A percentile compares a stretch with the other conserved stretches of the same genome.
Conservation (phyloP, 2,113 vertebrate species). For the Taxidea taxus region DNA sequence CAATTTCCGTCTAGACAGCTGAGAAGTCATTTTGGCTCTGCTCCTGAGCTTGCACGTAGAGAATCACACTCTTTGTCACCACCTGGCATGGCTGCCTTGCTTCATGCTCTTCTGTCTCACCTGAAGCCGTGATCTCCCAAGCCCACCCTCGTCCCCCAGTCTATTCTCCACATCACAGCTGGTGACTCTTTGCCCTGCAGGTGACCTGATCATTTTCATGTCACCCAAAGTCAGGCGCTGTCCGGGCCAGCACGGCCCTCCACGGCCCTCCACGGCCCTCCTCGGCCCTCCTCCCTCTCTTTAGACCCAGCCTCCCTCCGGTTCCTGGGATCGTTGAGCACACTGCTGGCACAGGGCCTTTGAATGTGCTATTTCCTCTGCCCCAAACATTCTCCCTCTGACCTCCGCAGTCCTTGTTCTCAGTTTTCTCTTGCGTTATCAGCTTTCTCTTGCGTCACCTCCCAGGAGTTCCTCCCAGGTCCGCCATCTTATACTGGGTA, state of each 20-base stretch:
- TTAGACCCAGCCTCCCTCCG: background rate
- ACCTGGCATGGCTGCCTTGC: background rate
- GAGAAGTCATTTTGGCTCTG: background rate
- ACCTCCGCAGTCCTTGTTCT: background rate
- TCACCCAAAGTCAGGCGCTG: background rate
- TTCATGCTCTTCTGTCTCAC: background rate
- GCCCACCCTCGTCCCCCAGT: background rate
- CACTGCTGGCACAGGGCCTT: background rate
- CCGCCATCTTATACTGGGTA: fast-evolving
- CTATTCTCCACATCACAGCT: background rate
- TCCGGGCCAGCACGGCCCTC: background rate
- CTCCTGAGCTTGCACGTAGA: background rate
- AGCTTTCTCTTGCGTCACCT: background rate
- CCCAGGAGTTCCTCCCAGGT: background rate
- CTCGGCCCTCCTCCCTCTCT: background rate
- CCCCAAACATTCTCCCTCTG: background rate
- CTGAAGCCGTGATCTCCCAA: fast-evolving
- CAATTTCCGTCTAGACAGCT: background rate
- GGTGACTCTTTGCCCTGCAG: background rate
- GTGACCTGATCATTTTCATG: fast-evolving
- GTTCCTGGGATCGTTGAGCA: background rate
- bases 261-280: background rate
- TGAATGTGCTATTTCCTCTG: background rate
- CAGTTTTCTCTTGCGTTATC: no score
- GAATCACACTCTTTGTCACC: background rate